A percentile compares a stretch with the other conserved stretches of the same genome.
Evolutionary conservation across 1,140 invertebrate species (phyloP).

Genomic region (Elysia chlorotica): DNA sequence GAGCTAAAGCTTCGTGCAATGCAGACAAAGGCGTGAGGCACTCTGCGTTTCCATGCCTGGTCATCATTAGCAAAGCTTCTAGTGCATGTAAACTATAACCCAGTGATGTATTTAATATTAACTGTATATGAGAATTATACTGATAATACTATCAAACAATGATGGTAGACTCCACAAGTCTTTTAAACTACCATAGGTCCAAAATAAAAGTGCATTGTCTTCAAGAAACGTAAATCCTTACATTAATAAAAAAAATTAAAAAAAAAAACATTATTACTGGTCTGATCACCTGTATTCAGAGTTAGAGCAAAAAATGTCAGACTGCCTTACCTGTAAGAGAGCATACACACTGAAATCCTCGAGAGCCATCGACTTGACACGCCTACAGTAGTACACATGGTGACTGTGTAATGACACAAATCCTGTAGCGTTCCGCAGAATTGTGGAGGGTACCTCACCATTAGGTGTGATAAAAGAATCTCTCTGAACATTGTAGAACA

Average conservation of each 20-base stretch:
- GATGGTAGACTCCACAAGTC: no score
- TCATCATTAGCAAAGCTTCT: no score
- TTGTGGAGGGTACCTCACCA: conserved; percentile 52
- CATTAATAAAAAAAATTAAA: neutral
- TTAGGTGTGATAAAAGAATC: conserved; percentile 50
- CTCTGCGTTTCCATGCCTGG: no score
- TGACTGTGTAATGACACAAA: conserved; percentile 53
- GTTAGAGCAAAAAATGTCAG: no score
- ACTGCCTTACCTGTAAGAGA: conserved; percentile 64
- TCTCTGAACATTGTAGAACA: conserved; percentile 46
- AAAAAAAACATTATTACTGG: neutral
- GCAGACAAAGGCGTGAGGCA: no score
- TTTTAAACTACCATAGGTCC: no score
- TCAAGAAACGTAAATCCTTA: neutral
- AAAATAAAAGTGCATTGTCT: neutral
- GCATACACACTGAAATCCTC: conserved; percentile 72
- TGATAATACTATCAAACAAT: no score
- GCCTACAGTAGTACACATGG: conserved; percentile 53
- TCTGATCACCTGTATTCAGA: no score
- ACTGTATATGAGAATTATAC: no score
- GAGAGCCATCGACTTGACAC: conserved; percentile 48
- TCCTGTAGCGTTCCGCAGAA: conserved; percentile 54
- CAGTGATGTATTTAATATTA: no score
- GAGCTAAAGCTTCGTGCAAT: no score
- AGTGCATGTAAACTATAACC: no score